Evolutionary conservation across 1,140 invertebrate genomes (phyloP), one percentile per base, ranked within the genome.

Genomic region (Rhynchophorus ferrugineus): DNA sequence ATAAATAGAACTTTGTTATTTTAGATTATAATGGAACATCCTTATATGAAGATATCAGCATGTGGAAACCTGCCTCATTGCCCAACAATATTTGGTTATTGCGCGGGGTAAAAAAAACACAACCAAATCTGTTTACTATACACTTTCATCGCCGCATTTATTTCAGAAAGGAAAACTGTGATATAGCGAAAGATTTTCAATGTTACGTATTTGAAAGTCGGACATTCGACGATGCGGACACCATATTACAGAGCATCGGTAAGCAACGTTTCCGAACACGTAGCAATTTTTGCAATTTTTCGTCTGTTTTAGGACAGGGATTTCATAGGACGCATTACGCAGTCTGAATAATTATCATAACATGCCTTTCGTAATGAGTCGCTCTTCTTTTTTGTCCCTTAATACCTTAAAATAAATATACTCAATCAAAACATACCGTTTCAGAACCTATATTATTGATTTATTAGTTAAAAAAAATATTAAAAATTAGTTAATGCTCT

Each of bases 41-140:
- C 71, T 21, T 83, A 79, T 56, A 81, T 81, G 71, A 77, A 81
- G 66, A 80, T 83, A 38, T 81, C 80, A 1, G 78, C 80, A 0
- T 83, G 81, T 69, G 79, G 79, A 8, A 68, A 75, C 46, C 73
- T 76, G 9, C 66, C 68, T 2, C 71, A 75, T 50, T 68, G 73
- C 58, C 72, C 77, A 11, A 64, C 77, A 60, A 73, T 78, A 64
- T 80, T 82, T 68, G 78, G 76, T 46, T 83, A 79, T 59, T 79
- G 82, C 61, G 74, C 76, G 39, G 78, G 79, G 80, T 82, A 66
- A 68, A 64, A 29, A 11, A 11, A 11, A 29, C 11, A 11, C 24
- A 29, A 5, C 24, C 24, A 11, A 29, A 6, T 6, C 11, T 29
- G 24, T 29, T 29, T 29, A 6, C 24, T 29, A 29, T 6, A 29